Evolutionary conservation across 2,797 vertebrate genomes (phyloP).

Genomic region (Neosilurus mollespiculum): DNA sequence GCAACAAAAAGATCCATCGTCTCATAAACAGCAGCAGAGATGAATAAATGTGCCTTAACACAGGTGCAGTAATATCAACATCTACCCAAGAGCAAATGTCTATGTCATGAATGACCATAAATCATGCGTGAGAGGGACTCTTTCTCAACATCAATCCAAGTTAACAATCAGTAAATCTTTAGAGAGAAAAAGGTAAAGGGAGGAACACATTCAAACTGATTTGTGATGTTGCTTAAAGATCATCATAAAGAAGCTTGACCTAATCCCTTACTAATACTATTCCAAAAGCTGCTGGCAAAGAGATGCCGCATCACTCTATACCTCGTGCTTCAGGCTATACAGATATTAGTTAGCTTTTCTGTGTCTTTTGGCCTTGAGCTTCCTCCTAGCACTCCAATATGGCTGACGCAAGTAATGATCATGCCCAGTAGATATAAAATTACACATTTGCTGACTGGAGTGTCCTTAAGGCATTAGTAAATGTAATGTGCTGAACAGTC

Average conservation of each 20-base stretch:
- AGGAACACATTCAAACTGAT: neutral
- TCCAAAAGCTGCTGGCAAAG: neutral
- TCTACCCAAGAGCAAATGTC: neutral
- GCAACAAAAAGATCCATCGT: slow-evolving; percentile 8
- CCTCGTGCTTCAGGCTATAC: slow-evolving; percentile 46
- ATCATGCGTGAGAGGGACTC: no score
- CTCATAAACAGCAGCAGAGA: neutral
- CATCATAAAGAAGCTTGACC: neutral
- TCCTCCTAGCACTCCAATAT: slow-evolving; percentile 14
- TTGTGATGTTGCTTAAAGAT: neutral
- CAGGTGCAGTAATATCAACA: neutral
- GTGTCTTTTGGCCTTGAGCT: slow-evolving; percentile 47
- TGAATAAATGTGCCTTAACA: neutral
- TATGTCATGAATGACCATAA: neutral
- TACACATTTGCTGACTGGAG: slow-evolving; percentile 24
- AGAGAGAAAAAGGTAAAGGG: neutral
- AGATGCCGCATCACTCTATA: slow-evolving; percentile 48
- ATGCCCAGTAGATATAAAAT: slow-evolving; percentile 34
- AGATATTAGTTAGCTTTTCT: slow-evolving; percentile 34
- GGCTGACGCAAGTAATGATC: slow-evolving; percentile 20
- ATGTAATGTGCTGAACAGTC: slow-evolving; percentile 64
- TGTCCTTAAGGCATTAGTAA: slow-evolving; percentile 38
- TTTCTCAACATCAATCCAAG: neutral
- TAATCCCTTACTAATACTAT: slow-evolving; percentile 33
- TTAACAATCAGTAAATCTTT: neutral